These are phyloP conservation scores for Xestia rhomboidea DNA, from an alignment of 2,888 invertebrate species.

Conservation along the genomic window DNA sequence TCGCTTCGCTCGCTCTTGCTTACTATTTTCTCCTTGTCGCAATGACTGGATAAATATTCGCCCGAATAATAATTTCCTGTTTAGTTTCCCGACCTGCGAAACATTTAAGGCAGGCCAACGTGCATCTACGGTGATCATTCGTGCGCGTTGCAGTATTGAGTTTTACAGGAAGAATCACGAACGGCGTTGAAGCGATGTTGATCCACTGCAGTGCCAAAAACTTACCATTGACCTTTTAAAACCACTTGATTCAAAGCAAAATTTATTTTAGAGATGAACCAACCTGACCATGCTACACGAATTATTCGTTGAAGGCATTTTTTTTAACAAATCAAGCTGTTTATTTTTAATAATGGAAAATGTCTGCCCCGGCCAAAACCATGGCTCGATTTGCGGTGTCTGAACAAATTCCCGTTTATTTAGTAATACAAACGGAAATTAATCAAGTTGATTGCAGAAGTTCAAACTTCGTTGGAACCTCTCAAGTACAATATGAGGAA, in stretches of 20 bases:
- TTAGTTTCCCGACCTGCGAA: background rate
- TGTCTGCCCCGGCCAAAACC: background rate
- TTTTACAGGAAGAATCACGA: background rate
- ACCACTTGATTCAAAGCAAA: background rate
- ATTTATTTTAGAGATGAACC: background rate
- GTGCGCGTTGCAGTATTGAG: background rate
- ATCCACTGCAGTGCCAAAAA: too few relatives aligned
- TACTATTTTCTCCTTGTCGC: too few relatives aligned
- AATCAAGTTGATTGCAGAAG: conserved; percentile 28
- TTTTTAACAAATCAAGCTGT: background rate
- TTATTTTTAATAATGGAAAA: background rate
- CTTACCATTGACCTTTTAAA: background rate
- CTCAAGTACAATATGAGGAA: background rate
- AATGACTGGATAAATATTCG: too few relatives aligned
- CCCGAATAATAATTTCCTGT: too few relatives aligned
- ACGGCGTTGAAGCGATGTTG: background rate
- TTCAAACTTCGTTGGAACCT: conserved; percentile 13
- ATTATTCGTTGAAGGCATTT: background rate
- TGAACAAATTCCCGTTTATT: background rate
- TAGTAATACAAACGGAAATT: background rate
- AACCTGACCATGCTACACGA: background rate
- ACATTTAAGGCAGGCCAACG: background rate
- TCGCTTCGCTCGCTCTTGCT: too few relatives aligned
- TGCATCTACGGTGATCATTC: background rate
- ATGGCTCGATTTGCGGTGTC: background rate